Base-by-base conservation (phyloP, 1,140 invertebrate genomes). In the Platyscapa corneri region DNA sequence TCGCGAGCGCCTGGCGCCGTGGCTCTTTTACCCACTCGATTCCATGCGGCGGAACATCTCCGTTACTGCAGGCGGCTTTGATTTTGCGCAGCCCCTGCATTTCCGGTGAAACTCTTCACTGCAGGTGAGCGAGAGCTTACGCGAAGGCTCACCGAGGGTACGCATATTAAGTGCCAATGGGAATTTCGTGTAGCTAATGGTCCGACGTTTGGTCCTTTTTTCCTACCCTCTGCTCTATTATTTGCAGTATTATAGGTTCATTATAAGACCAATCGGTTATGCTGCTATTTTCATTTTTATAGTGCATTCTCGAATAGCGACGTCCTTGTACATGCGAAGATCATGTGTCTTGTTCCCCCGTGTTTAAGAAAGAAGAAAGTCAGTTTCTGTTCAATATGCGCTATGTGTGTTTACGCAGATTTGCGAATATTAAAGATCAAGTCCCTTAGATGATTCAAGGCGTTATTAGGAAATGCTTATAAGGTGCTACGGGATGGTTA, bases 111-210 rank as follows among this genome's bases (percentile, higher is more conserved):
- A 37, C 0, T 8, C 30, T 27, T 70, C 34, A 14, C 6, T 16
- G 49, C 10, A 53, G 49, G 3, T 18, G 49, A 53, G 49, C 49
- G 16, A 53, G 7, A 53, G 49, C 49, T 53, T 53, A 53, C 49
- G 49, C 42, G 16, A 14, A 53, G 49, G 49, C 18, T 18, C 49
- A 53, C 16, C 49, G 2, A 53, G 16, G 49, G 49, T 60, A 60
- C 56, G 56, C 56, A 27, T 60, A 60, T 70, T 82, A 82, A 82
- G 72, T 75, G 70, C 82, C 82, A 76, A 76, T 76, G 82, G 82
- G 74, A 83, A 75, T 75, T 83, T 77, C 72, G 53, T 64, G 70
- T 76, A 83, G 76, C 32, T 76, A 83, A 83, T 76, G 30, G 75
- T n/a, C 75, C 30, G n/a, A 30, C n/a, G 7, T 27, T 23, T 10